A percentile compares a stretch with the other conserved stretches of the same genome.
Evolutionary conservation across 2,888 invertebrate species (phyloP).

Genomic region (Hyles lineata): DNA sequence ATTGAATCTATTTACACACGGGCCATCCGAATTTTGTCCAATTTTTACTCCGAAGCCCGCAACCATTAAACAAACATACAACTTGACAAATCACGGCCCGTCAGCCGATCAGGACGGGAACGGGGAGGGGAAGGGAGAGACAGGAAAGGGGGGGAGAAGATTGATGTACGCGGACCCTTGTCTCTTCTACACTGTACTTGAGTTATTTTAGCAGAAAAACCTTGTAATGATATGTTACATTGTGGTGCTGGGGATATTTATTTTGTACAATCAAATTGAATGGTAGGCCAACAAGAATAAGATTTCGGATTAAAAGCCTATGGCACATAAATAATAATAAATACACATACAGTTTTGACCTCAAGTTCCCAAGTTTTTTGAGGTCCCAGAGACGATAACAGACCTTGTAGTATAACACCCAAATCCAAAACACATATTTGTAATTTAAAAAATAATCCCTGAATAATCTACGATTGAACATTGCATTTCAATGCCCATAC

Average conservation of each 20-base stretch:
- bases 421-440: too few relatives aligned
- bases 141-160: slow-evolving; percentile 44
- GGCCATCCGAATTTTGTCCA: background rate
- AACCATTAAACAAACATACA: slow-evolving; percentile 51
- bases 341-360: too few relatives aligned
- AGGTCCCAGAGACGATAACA: too few relatives aligned
- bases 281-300: background rate
- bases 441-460: too few relatives aligned
- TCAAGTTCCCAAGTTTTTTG: too few relatives aligned
- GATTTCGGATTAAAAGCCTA: too few relatives aligned
- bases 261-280: background rate
- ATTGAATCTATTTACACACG: slow-evolving; percentile 15
- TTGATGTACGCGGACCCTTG: slow-evolving; percentile 63
- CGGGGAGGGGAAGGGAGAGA: slow-evolving; percentile 33
- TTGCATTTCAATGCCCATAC: too few relatives aligned
- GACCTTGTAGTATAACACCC: too few relatives aligned
- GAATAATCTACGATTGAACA: too few relatives aligned
- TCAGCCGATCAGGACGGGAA: slow-evolving; percentile 34
- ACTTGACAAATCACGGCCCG: slow-evolving; percentile 64
- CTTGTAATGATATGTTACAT: slow-evolving; percentile 14
- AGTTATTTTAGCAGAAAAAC: slow-evolving; percentile 22
- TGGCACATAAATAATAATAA: background rate
- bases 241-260: background rate
- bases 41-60: slow-evolving; percentile 3
- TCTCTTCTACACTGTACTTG: slow-evolving; percentile 35